A percentile compares a stretch with the other conserved stretches of the same genome.
Conservation (phyloP, 2,113 vertebrate species). For the Pterocles orientalis region DNA sequence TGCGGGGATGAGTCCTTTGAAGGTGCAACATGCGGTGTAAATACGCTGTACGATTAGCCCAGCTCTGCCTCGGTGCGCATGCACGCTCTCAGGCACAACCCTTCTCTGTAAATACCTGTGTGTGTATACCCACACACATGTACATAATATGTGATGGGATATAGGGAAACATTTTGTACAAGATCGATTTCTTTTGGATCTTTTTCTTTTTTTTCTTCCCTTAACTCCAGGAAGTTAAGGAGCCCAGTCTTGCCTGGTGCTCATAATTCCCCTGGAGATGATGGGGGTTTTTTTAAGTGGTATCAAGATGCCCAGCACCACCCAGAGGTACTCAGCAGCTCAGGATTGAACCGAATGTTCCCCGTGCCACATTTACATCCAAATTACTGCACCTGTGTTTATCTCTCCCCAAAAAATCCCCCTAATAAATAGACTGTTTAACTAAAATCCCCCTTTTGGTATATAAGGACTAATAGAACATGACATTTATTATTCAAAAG, state of each 20-base stretch:
- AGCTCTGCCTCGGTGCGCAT: background rate
- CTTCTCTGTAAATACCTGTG: rapidly evolving
- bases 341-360: background rate
- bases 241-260: background rate
- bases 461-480: background rate
- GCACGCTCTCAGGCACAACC: background rate
- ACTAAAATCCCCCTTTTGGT: background rate
- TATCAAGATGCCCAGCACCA: background rate
- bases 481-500: background rate
- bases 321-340: background rate
- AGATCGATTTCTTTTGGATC: rapidly evolving
- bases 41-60: background rate
- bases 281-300: background rate
- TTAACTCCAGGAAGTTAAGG: rapidly evolving
- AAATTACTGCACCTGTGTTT: background rate
- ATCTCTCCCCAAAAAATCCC: background rate
- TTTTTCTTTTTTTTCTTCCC: no score
- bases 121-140: background rate
- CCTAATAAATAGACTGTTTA: background rate
- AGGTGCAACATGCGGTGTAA: background rate
- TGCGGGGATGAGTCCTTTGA: background rate
- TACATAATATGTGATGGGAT: rapidly evolving
- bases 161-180: rapidly evolving
- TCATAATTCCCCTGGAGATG: background rate
- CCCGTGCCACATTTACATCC: background rate